Conservation (phyloP, 2,113 vertebrate species). For the Synodontis membranacea region DNA sequence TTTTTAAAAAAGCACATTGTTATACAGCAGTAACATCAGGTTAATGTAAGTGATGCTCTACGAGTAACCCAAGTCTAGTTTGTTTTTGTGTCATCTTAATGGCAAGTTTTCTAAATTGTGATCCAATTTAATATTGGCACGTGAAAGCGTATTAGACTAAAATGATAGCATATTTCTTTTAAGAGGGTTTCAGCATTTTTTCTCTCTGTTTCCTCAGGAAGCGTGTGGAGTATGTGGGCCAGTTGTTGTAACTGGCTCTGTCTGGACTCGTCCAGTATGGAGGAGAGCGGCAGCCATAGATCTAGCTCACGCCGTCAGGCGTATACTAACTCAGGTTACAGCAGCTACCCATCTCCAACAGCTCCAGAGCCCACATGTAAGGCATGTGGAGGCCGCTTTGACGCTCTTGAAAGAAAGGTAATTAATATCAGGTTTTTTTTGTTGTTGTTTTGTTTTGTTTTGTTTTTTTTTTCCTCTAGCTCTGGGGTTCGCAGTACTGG, state of each 20-base stretch:
- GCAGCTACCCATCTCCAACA: constrained; percentile 78
- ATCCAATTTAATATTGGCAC: too few relatives aligned
- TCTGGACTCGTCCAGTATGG: constrained; percentile 77
- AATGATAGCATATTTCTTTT: not conserved
- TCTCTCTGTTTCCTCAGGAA: not conserved
- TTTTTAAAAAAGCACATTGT: not conserved
- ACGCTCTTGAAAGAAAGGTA: constrained; percentile 78
- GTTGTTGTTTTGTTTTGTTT: too few relatives aligned
- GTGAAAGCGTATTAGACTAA: not conserved
- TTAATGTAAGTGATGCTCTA: not conserved
- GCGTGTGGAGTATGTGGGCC: constrained; percentile 80
- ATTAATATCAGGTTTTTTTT: constrained; percentile 33
- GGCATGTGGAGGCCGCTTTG: constrained; percentile 77
- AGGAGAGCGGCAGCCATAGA: constrained; percentile 51
- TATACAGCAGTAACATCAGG: not conserved
- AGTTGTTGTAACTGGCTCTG: constrained; percentile 93
- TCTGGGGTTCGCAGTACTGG: not conserved
- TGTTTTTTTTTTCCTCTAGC: not conserved
- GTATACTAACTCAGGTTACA: constrained; percentile 88
- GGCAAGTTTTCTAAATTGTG: too few relatives aligned
- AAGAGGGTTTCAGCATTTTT: not conserved
- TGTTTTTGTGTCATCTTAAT: too few relatives aligned
- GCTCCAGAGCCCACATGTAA: constrained; percentile 78
- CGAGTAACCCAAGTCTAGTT: not conserved
- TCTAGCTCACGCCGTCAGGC: constrained; percentile 68